Percentiles rank a stretch among this genome's conserved stretches.
Evolutionary conservation across 2,888 invertebrate species (phyloP).

Genomic region (Acrocyrtus sp.): DNA sequence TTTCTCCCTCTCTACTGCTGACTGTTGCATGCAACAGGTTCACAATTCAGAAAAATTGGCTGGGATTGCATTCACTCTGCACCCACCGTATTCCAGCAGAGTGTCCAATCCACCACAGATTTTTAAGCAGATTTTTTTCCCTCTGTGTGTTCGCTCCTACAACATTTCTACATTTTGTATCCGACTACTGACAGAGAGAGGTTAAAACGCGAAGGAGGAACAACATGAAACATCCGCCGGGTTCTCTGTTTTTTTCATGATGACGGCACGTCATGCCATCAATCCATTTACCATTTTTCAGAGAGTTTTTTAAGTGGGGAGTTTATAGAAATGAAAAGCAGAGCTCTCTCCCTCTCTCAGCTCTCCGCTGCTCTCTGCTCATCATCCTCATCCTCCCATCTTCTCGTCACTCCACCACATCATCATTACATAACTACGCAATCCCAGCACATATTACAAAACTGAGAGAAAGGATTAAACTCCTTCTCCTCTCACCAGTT

Average conservation of each 20-base stretch:
- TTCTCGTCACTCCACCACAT: neutral
- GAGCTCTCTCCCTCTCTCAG: constrained; percentile 7
- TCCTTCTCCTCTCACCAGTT: too few relatives aligned
- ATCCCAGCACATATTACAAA: too few relatives aligned
- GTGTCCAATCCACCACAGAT: too few relatives aligned
- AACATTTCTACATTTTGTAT: too few relatives aligned
- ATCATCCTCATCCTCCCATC: constrained; percentile 2
- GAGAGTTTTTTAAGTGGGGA: too few relatives aligned
- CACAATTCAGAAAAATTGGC: too few relatives aligned
- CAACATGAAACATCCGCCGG: constrained; percentile 37
- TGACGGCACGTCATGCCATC: constrained; percentile 5
- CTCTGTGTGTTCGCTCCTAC: neutral
- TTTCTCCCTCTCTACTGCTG: too few relatives aligned
- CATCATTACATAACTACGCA: too few relatives aligned
- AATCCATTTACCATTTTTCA: constrained; percentile 4
- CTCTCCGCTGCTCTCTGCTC: neutral
- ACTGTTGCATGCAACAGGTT: neutral
- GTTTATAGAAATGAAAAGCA: too few relatives aligned
- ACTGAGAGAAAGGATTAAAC: too few relatives aligned
- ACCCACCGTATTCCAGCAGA: neutral
- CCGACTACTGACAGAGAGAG: neutral
- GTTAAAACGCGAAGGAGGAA: constrained; percentile 16
- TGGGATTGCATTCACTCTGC: too few relatives aligned
- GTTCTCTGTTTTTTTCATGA: constrained; percentile 15
- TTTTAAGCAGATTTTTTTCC: too few relatives aligned